phyloP scores from a whole-genome alignment of 2,797 vertebrate species.

The Crypturellus tataupa region DNA sequence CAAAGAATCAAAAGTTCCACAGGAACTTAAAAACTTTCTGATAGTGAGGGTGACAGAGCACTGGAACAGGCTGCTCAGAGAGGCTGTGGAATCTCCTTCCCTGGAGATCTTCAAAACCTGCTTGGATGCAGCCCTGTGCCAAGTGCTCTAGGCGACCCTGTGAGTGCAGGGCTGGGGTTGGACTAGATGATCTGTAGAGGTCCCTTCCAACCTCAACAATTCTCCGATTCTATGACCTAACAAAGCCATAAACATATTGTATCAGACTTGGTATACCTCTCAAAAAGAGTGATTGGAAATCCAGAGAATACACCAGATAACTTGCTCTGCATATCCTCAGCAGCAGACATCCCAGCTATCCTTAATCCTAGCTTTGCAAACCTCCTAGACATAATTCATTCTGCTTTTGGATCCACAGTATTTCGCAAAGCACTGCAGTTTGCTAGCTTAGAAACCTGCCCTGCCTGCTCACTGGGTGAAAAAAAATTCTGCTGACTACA shows the following conservation, averaged over 20 bases:
- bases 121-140: too few relatives aligned
- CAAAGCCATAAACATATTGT: not conserved
- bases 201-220: too few relatives aligned
- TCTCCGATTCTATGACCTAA: not conserved
- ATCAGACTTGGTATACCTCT: not conserved
- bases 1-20: too few relatives aligned
- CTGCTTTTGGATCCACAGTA: constrained; percentile 6
- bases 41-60: too few relatives aligned
- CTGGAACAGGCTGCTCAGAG: too few relatives aligned
- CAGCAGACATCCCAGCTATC: not conserved
- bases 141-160: too few relatives aligned
- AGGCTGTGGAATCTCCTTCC: too few relatives aligned
- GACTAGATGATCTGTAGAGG: too few relatives aligned
- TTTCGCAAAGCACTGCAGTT: constrained; percentile 59
- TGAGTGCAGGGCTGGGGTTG: too few relatives aligned
- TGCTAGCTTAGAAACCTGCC: constrained; percentile 30
- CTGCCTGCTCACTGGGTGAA: not conserved
- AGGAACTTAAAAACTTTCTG: too few relatives aligned
- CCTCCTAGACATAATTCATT: constrained; percentile 7
- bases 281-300: not conserved
- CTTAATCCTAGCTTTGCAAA: constrained; percentile 61
- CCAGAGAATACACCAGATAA: not conserved
- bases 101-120: too few relatives aligned
- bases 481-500: constrained; percentile 67
- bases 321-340: not conserved